Evolutionary conservation across 92 coral and sea anemone genomes (phyloP).

Genomic region (Phenganax marumi): DNA sequence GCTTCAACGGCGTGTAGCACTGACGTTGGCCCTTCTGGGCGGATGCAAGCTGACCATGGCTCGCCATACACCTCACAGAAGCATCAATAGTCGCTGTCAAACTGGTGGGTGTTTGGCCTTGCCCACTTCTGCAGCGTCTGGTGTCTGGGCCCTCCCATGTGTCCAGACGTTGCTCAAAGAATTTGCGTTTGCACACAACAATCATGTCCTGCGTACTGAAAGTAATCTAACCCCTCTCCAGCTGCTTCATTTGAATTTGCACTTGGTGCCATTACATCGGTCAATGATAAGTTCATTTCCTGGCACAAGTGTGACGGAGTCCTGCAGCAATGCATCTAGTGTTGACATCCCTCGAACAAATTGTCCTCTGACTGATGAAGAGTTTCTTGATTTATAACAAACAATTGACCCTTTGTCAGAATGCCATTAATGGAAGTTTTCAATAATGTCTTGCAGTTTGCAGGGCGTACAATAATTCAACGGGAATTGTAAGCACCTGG

Average conservation of each 20-base stretch:
- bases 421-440: constrained; percentile 10
- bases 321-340: not conserved
- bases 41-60: too few relatives aligned
- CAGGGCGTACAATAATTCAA: constrained; percentile 10
- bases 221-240: constrained; percentile 18
- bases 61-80: too few relatives aligned
- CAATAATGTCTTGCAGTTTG: constrained; percentile 16
- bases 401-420: constrained; percentile 22
- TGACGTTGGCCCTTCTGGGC: too few relatives aligned
- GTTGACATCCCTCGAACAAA: constrained; percentile 24
- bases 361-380: constrained; percentile 20
- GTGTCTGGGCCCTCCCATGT: too few relatives aligned
- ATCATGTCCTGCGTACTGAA: constrained; percentile 21
- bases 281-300: constrained; percentile 1
- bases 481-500: not conserved
- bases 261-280: constrained; percentile 4
- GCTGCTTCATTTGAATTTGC: constrained; percentile 9
- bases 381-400: constrained; percentile 1
- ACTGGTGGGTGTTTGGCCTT: too few relatives aligned
- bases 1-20: too few relatives aligned
- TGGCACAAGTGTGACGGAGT: not conserved
- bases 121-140: too few relatives aligned
- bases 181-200: constrained; percentile 16
- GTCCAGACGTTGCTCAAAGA: constrained; percentile 5
- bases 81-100: too few relatives aligned